Conservation (phyloP, 2,113 vertebrate genomes). For the Chloebia gouldiae region DNA sequence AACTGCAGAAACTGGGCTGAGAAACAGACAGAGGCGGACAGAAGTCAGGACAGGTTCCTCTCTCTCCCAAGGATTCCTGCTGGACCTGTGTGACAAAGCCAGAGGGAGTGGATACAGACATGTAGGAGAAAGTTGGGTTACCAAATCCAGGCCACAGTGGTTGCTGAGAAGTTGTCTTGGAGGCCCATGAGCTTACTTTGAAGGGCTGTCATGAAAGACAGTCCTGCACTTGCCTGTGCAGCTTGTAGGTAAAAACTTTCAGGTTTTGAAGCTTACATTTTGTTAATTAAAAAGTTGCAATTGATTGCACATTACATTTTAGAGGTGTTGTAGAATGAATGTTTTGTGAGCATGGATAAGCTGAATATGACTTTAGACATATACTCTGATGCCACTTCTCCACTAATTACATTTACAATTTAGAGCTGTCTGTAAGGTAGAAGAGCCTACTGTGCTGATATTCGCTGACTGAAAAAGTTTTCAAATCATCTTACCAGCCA, state of each 20-base stretch:
- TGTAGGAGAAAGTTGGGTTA: not conserved
- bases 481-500: conserved; percentile 18
- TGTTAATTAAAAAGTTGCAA: not conserved
- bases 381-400: not conserved
- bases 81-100: not conserved
- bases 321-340: not conserved
- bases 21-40: not conserved
- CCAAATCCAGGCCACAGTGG: not conserved
- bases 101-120: not conserved
- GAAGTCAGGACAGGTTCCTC: not conserved
- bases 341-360: not conserved
- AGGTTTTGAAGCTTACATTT: not conserved
- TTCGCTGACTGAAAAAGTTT: conserved; percentile 30
- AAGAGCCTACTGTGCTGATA: conserved; percentile 7
- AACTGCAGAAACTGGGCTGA: not conserved
- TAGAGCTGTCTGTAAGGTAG: not conserved
- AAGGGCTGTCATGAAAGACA: not conserved
- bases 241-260: not conserved
- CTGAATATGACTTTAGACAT: not conserved
- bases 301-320: not conserved
- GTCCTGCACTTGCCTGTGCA: not conserved
- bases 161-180: not conserved
- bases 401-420: not conserved
- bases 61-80: not conserved
- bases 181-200: not conserved